These are phyloP conservation scores for Eupelmus urozonus DNA, from an alignment of 2,888 invertebrate species.

Conservation along the genomic window DNA sequence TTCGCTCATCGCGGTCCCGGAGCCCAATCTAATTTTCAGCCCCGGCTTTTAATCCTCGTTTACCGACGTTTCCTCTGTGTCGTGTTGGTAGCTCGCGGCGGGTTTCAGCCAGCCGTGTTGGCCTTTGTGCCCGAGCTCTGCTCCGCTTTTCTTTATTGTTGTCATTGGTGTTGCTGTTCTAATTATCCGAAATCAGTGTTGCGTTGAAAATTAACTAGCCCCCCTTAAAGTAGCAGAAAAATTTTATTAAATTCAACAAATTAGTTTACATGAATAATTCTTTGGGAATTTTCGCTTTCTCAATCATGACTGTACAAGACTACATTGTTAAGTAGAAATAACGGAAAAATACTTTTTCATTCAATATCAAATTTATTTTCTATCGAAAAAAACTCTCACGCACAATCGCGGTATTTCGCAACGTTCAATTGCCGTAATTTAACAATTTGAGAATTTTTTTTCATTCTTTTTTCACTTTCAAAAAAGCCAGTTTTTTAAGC, in stretches of 20 bases:
- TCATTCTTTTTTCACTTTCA: neutral
- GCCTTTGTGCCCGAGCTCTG: neutral
- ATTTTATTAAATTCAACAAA: no score
- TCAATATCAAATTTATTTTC: no score
- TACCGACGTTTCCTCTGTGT: constrained; percentile 52
- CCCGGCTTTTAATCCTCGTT: constrained; percentile 71
- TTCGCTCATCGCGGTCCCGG: constrained; percentile 64
- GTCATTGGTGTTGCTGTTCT: neutral
- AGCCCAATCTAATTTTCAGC: constrained; percentile 71
- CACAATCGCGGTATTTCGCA: neutral
- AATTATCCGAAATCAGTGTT: no score
- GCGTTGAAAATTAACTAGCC: no score
- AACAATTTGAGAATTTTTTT: constrained; percentile 11
- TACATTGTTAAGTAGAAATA: no score
- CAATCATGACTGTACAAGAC: no score
- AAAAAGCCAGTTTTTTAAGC: neutral
- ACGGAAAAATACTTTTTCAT: no score
- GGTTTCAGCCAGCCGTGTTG: neutral
- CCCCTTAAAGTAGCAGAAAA: no score
- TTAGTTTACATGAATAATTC: no score
- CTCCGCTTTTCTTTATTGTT: neutral
- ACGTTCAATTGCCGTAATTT: no score
- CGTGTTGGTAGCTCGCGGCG: neutral
- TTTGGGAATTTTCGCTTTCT: no score
- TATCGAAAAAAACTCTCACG: neutral